Base-by-base conservation (phyloP, 2,113 vertebrate genomes). In the Lycaon pictus region DNA sequence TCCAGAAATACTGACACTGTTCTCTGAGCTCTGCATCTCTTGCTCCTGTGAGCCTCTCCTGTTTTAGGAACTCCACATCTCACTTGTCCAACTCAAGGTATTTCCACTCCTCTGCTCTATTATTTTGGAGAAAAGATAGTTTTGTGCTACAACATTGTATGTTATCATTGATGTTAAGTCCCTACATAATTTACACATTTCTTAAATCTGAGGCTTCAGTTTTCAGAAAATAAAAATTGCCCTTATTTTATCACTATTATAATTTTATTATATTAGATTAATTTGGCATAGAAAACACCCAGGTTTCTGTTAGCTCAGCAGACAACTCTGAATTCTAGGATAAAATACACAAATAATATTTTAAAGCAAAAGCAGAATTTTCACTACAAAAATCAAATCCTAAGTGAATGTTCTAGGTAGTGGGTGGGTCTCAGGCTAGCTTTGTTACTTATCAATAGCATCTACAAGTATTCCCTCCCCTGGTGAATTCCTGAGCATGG, bases 281-380 rank as follows among this genome's bases (percentile, higher is more conserved):
- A 82, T 35, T 74, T 63, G n/a, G 32, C 12, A n/a, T 51, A 93
- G 56, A 86, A 79, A 96, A 69, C n/a, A 92, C 5, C 7, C 12
- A 53, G 20, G 9, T 60, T 82, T 91, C 29, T 79, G 53, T 58
- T 58, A 83, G 37, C 22, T 88, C 51, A 53, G 22, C 55, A 84
- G 53, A 67, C 29, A 76, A 79, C 4, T 37, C 23, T 76, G 35
- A 80, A 15, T 62, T 95, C 43, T 65, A 88, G 62, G 37, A 82
- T 3, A 90, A 93, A 5, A 32, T 7, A 22, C 11, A 58, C 19
- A 90, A 13, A 51, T 29, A 37, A 0, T 29, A 72, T 95, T 97
- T 95, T 56, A 91, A 89, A 85, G 17, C 48, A 37, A 96, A 93
- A 85, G 11, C 43, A 85, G 77, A 43, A 65, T 62, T n/a, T 81